Conservation (phyloP, 2,113 vertebrate genomes). For the Hipposideros armiger region DNA sequence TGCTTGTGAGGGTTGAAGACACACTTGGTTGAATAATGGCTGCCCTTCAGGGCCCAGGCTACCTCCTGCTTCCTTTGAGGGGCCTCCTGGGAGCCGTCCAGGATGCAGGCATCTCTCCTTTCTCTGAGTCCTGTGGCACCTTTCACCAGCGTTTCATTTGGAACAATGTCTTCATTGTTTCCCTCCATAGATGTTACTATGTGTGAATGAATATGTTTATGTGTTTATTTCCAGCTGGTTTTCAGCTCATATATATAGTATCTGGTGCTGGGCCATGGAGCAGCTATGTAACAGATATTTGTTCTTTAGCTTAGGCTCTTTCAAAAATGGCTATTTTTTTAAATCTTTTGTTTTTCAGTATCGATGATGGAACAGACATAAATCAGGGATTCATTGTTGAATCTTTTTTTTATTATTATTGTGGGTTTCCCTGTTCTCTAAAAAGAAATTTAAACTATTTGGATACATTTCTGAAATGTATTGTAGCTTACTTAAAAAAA, state of each 20-base stretch:
- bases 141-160: background rate
- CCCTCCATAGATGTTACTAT: background rate
- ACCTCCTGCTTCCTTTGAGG: background rate
- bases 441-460: background rate
- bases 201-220: background rate
- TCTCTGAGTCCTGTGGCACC: background rate
- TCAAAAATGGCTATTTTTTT: background rate
- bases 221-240: background rate
- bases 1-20: background rate
- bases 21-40: background rate
- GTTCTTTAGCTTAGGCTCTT: background rate
- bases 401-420: background rate
- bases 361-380: background rate
- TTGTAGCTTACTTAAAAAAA: background rate
- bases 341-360: background rate
- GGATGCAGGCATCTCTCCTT: background rate
- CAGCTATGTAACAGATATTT: background rate
- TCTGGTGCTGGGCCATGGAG: background rate
- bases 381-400: background rate
- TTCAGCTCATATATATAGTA: accelerated
- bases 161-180: background rate
- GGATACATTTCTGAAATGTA: background rate
- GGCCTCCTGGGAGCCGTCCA: background rate
- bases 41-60: background rate
- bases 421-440: background rate